Evolutionary conservation across 2,113 vertebrate species (phyloP).

Genomic region (Apeltes quadracus): DNA sequence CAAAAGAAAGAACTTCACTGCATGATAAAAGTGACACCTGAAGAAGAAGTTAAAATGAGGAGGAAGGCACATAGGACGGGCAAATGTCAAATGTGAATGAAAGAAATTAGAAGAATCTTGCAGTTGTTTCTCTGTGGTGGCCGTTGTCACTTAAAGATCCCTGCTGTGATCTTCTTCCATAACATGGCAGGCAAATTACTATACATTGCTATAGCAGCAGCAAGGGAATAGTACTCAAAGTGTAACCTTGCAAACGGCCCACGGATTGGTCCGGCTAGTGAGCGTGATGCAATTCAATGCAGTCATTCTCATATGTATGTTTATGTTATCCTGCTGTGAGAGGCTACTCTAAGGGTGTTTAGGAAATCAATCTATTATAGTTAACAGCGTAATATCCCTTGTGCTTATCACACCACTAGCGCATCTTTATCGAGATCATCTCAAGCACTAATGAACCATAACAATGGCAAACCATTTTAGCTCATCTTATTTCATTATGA

Average conservation of each 20-base stretch:
- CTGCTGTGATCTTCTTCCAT: conserved; percentile 38
- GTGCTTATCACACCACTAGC: not conserved
- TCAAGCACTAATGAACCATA: not conserved
- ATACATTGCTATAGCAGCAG: conserved; percentile 42
- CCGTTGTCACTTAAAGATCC: conserved; percentile 40
- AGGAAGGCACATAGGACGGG: conserved; percentile 9
- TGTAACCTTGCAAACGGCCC: not conserved
- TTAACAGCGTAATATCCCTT: not conserved
- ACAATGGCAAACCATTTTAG: not conserved
- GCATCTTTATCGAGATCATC: not conserved
- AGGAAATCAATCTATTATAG: conserved; percentile 1
- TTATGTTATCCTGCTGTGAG: not conserved
- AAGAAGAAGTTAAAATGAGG: conserved; percentile 53
- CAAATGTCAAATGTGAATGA: conserved; percentile 34
- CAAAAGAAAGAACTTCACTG: conserved; percentile 56
- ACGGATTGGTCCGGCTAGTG: not conserved
- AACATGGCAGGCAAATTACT: conserved; percentile 50
- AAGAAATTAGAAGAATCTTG: conserved; percentile 44
- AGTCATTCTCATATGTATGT: not conserved
- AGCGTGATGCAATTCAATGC: not conserved
- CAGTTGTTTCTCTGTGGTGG: conserved; percentile 27
- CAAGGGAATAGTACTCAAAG: not conserved
- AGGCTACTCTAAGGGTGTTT: not conserved
- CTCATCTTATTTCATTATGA: not conserved
- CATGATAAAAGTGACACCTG: conserved; percentile 64